Conservation (phyloP, 2,888 invertebrate genomes). For the Epirrhoe alternata region DNA sequence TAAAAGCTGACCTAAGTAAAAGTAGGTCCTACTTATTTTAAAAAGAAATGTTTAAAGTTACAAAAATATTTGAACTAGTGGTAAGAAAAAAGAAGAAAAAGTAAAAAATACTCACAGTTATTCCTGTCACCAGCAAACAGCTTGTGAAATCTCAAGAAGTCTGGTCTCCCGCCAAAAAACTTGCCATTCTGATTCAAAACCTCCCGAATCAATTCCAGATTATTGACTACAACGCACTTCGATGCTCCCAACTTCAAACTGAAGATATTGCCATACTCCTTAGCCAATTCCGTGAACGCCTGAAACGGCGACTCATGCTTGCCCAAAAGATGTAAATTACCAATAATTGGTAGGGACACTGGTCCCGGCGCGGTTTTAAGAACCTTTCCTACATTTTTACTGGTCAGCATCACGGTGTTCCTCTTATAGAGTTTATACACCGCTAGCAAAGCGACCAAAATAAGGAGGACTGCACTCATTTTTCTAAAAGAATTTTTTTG, state of each 20-base stretch:
- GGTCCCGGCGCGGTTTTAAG: slow-evolving; percentile 87
- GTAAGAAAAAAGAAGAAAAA: slow-evolving; percentile 24
- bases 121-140: slow-evolving; percentile 94
- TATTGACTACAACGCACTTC: slow-evolving; percentile 91
- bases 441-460: slow-evolving; percentile 58
- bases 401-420: slow-evolving; percentile 56
- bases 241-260: slow-evolving; percentile 88
- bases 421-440: slow-evolving; percentile 66
- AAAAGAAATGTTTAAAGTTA: too few species aligned
- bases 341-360: slow-evolving; percentile 87
- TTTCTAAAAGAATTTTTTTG: slow-evolving; percentile 66
- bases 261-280: slow-evolving; percentile 90
- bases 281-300: slow-evolving; percentile 88
- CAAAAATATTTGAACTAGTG: too few species aligned
- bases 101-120: slow-evolving; percentile 89
- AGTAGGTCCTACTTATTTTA: too few species aligned
- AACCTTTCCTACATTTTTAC: slow-evolving; percentile 58
- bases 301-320: slow-evolving; percentile 89
- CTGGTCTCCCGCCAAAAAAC: slow-evolving; percentile 93
- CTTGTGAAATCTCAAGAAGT: slow-evolving; percentile 91
- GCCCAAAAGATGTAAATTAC: slow-evolving; percentile 88
- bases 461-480: slow-evolving; percentile 75
- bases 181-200: slow-evolving; percentile 92
- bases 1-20: too few species aligned
- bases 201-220: slow-evolving; percentile 88